phyloP scores from a whole-genome alignment of 2,797 vertebrate genomes.

The Hippoglossus hippoglossus region DNA sequence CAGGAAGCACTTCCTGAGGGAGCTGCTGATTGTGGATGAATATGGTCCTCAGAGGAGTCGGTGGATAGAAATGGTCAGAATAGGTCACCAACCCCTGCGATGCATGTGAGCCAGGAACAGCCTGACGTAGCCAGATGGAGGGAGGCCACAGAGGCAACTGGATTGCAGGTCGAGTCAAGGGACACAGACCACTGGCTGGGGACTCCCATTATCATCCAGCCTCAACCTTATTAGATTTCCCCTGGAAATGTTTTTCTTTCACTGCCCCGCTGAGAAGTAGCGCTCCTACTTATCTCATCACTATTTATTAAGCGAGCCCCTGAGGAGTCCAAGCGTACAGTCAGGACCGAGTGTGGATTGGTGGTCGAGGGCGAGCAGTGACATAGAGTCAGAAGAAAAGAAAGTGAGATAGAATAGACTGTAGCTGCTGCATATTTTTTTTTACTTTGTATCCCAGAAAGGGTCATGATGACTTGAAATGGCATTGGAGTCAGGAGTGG shows the following conservation, averaged over 20 bases:
- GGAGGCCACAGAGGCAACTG: conserved; percentile 35
- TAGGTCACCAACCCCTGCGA: conserved; percentile 44
- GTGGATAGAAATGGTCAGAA: conserved; percentile 41
- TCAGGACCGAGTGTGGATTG: conserved; percentile 37
- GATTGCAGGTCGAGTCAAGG: conserved; percentile 23
- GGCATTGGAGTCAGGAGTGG: conserved; percentile 29
- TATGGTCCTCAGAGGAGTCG: conserved; percentile 43
- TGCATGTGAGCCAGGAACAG: conserved; percentile 33
- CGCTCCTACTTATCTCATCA: conserved; percentile 78
- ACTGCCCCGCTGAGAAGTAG: conserved; percentile 66
- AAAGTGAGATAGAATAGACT: conserved; percentile 10
- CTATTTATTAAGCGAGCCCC: conserved; percentile 77
- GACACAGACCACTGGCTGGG: conserved; percentile 52
- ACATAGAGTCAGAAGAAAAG: conserved; percentile 5
- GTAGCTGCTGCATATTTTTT: conserved; percentile 13
- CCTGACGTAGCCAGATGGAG: conserved; percentile 31
- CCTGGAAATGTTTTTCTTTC: conserved; percentile 74
- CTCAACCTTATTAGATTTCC: conserved; percentile 77
- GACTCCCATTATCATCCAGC: conserved; percentile 63
- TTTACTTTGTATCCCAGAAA: conserved; percentile 32
- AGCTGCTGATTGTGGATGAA: conserved; percentile 57
- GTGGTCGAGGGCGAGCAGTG: neutral
- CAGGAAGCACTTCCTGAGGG: conserved; percentile 39
- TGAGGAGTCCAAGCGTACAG: conserved; percentile 49
- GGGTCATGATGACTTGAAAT: conserved; percentile 38